Percentiles rank a stretch among this genome's conserved stretches.
Conservation (phyloP, 2,888 invertebrate species). For the Drosophila picticornis region DNA sequence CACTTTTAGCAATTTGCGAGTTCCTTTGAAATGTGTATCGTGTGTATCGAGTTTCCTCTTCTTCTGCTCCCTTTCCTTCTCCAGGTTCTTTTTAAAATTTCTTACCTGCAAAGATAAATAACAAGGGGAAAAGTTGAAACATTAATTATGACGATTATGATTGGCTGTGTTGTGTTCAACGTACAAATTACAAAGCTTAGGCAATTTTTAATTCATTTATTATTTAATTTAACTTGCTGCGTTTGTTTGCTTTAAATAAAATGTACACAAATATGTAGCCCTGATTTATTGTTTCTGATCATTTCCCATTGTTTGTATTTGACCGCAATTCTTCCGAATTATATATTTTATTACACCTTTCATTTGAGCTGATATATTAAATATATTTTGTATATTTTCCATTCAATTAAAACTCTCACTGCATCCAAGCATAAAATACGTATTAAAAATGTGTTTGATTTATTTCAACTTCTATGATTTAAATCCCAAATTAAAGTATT, state of each 20-base stretch:
- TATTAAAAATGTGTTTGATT: neutral
- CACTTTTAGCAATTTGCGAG: constrained; percentile 30
- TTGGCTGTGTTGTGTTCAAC: neutral
- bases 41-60: constrained; percentile 10
- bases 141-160: constrained; percentile 3
- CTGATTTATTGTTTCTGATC: constrained; percentile 2
- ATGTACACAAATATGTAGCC: neutral
- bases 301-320: constrained; percentile 6
- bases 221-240: neutral
- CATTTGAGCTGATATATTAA: neutral
- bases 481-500: neutral
- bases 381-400: neutral
- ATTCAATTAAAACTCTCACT: neutral
- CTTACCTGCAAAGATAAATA: constrained; percentile 66
- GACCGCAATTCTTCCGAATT: neutral
- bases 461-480: neutral
- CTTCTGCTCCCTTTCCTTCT: neutral
- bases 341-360: neutral
- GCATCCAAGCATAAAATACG: neutral
- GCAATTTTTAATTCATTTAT: neutral
- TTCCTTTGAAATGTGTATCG: constrained; percentile 31
- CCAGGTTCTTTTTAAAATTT: constrained; percentile 37
- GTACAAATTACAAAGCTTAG: neutral
- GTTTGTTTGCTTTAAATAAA: neutral
- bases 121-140: neutral